Base-by-base conservation (phyloP, 1,140 invertebrate species). In the Nixonia krombeini region DNA sequence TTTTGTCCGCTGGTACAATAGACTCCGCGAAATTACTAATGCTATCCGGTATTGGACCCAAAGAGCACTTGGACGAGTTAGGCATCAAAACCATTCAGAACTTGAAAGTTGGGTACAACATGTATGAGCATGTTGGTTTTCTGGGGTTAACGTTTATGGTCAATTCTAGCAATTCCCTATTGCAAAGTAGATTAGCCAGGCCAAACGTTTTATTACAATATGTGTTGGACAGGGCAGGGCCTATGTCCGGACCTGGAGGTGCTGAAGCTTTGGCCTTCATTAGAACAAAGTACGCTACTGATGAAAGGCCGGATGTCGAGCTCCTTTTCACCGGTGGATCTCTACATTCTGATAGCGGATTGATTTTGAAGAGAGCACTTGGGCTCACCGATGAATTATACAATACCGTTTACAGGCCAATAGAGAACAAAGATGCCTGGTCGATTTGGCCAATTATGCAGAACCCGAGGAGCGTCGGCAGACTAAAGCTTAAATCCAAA, bases 61-160 rank as follows among this genome's bases (percentile, higher is more conserved):
- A 75, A 49, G 81, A 89, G 16, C 89, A 93, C 63, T 82, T 97
- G 1, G 77, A 89, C 37, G 87, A 90, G 16, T 78, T 94, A 0
- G 89, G 89, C 0, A 91, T 95, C 16, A 83, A 87, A 0, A 80
- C 91, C 0, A 78, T 93, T 6, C 81, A 91, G 72, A 87, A 92
- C 57, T 79, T 91, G 7, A 88, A 86, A 40, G 92, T 93, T 0
- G 93, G 93, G 0, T 82, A 89, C 70, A 90, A 88, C 5, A 72
- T 94, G 13, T 90, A 91, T 70, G 93, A 95, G 64, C 93, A 95
- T 66, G 85, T 92, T 41, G 89, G 88, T 4, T 92, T 90, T 63
- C 83, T 89, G 0, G 91, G 89, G 0, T 70, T 91, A 26, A 86
- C 85, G 0, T 91, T 91, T 52, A 71, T 87, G 26, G 79, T 90